Evolutionary conservation across 1,140 invertebrate species (phyloP).

Genomic region (Drosophila bifasciata): DNA sequence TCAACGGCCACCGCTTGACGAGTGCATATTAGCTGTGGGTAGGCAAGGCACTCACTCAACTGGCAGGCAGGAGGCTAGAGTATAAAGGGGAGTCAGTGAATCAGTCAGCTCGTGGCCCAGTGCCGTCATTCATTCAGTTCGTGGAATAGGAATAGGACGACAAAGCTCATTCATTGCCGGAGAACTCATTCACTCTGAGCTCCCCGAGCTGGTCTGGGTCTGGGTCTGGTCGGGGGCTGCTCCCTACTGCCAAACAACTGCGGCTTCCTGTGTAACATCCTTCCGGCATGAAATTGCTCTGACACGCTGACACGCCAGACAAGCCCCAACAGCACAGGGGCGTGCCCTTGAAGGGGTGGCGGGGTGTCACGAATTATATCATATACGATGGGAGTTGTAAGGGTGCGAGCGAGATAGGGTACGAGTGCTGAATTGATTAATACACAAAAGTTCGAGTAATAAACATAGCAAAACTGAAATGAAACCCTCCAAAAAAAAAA

Average conservation of each 20-base stretch:
- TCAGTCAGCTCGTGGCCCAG: slow-evolving; percentile 14
- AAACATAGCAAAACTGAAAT: slow-evolving; percentile 26
- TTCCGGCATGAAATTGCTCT: slow-evolving; percentile 62
- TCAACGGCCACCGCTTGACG: slow-evolving; percentile 22
- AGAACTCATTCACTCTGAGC: too few species aligned
- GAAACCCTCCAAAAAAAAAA: neutral
- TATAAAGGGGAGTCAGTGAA: slow-evolving; percentile 17
- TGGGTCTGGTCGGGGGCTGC: neutral
- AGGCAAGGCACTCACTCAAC: too few species aligned
- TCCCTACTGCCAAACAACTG: slow-evolving; percentile 35
- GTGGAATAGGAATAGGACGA: slow-evolving; percentile 35
- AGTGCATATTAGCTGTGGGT: slow-evolving; percentile 55
- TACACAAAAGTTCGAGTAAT: slow-evolving; percentile 36
- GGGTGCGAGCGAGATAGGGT: too few species aligned
- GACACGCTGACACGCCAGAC: slow-evolving; percentile 22
- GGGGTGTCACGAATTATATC: too few species aligned
- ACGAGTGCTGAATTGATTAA: slow-evolving; percentile 32
- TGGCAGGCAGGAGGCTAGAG: neutral
- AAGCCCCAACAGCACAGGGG: neutral
- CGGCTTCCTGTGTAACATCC: slow-evolving; percentile 63
- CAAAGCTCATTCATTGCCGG: slow-evolving; percentile 36
- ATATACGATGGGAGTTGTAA: too few species aligned
- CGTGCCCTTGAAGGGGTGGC: neutral
- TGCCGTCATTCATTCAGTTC: slow-evolving; percentile 6
- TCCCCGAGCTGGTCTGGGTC: too few species aligned